Percentiles rank a stretch among this genome's conserved stretches.
Conservation (phyloP, 2,888 invertebrate species). For the Gonocerus acuteangulatus region DNA sequence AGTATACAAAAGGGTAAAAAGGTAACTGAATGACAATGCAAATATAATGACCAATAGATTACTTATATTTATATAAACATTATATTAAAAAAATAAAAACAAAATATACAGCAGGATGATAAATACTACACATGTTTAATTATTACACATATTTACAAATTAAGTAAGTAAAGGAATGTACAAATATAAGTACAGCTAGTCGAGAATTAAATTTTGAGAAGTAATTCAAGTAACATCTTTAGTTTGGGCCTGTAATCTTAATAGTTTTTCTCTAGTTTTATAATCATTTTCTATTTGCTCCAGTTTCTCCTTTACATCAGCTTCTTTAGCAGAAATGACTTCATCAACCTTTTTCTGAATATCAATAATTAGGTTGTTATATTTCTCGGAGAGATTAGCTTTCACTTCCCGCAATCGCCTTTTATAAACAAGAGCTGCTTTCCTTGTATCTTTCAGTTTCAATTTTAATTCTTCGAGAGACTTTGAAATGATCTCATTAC, state of each 20-base stretch:
- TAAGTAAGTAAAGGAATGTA: background rate
- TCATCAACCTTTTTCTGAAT: conserved; percentile 16
- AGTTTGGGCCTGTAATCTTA: background rate
- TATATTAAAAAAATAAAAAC: no score
- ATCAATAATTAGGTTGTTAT: conserved; percentile 3
- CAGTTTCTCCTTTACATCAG: conserved; percentile 9
- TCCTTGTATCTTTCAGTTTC: conserved; percentile 13
- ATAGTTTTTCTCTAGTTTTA: conserved; percentile 19
- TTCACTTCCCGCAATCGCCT: conserved; percentile 10
- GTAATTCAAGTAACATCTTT: conserved; percentile 1
- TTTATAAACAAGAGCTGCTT: conserved; percentile 22
- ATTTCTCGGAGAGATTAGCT: conserved; percentile 7
- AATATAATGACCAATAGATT: no score
- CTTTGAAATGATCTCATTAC: background rate
- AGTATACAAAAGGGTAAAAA: no score
- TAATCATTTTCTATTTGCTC: conserved; percentile 18
- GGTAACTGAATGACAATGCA: no score
- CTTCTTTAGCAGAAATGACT: conserved; percentile 7
- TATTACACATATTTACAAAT: conserved; percentile 14
- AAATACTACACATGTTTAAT: no score
- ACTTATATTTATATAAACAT: no score
- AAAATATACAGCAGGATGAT: no score
- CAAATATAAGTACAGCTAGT: background rate
- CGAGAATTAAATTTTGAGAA: background rate
- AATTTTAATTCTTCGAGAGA: conserved; percentile 3